Evolutionary conservation across 2,888 invertebrate genomes (phyloP).

Genomic region (Idaea biselata): DNA sequence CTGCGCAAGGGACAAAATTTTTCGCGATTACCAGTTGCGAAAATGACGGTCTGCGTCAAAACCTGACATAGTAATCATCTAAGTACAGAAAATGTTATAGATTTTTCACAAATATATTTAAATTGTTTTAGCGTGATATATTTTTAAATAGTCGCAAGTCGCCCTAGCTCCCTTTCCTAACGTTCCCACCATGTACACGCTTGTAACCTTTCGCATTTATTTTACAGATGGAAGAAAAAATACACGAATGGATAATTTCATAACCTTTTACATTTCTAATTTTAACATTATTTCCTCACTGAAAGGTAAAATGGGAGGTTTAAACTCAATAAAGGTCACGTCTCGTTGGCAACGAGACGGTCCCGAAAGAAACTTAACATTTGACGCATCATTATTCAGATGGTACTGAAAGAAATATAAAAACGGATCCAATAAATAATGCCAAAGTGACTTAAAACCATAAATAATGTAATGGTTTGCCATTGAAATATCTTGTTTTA

Average conservation of each 20-base stretch:
- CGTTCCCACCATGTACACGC: too few species aligned
- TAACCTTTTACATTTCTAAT: background rate
- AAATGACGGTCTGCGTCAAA: too few species aligned
- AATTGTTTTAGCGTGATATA: too few species aligned
- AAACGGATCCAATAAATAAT: conserved; percentile 36
- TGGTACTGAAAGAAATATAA: conserved; percentile 17
- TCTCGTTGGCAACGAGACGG: conserved; percentile 9
- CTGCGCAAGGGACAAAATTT: too few species aligned
- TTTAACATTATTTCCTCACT: background rate
- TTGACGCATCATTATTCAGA: background rate
- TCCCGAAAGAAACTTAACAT: background rate
- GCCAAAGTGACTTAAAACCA: conserved; percentile 36
- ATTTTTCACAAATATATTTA: too few species aligned
- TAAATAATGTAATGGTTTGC: conserved; percentile 40
- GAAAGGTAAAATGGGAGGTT: background rate
- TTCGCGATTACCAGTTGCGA: too few species aligned
- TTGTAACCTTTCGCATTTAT: too few species aligned
- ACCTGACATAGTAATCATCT: too few species aligned
- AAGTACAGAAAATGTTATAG: too few species aligned
- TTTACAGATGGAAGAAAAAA: background rate
- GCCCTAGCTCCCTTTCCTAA: too few species aligned
- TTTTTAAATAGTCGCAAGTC: too few species aligned
- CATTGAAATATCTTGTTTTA: conserved; percentile 40
- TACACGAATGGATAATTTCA: background rate
- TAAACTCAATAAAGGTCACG: background rate